These are phyloP conservation scores for Spilosoma lubricipeda DNA, from an alignment of 2,888 invertebrate genomes.

Conservation along the genomic window DNA sequence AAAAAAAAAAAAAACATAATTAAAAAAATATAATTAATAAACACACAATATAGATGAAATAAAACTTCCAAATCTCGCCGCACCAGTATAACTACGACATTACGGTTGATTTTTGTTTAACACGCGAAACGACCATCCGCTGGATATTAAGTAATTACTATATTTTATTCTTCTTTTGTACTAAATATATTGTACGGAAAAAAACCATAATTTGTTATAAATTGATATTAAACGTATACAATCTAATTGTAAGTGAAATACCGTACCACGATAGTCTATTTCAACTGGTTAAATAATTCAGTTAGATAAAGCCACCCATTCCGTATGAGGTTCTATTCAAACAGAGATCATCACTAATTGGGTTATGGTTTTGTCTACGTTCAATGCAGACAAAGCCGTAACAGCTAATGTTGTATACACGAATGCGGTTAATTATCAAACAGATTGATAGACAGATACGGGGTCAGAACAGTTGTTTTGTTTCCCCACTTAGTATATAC, in stretches of 20 bases:
- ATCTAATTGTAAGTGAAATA: not conserved
- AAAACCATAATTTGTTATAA: not conserved
- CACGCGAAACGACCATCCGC: too few species aligned
- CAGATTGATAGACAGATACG: not conserved
- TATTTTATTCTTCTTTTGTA: too few species aligned
- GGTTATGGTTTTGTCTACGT: constrained; percentile 1
- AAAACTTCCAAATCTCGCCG: too few species aligned
- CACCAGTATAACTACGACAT: too few species aligned
- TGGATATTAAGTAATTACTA: too few species aligned
- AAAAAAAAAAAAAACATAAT: too few species aligned
- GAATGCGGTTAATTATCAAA: not conserved
- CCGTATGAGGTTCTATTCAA: not conserved
- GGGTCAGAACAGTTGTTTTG: not conserved
- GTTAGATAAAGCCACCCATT: not conserved
- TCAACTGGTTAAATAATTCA: not conserved
- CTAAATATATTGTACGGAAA: too few species aligned
- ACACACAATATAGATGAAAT: too few species aligned
- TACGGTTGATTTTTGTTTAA: too few species aligned
- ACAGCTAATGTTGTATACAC: not conserved
- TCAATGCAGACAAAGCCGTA: not conserved
- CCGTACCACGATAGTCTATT: not conserved
- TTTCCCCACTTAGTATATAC: not conserved
- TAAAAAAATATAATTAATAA: too few species aligned
- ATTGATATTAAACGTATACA: not conserved
- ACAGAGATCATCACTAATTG: not conserved